phyloP scores from a whole-genome alignment of 1,140 invertebrate species.

The Papilio dardanus region DNA sequence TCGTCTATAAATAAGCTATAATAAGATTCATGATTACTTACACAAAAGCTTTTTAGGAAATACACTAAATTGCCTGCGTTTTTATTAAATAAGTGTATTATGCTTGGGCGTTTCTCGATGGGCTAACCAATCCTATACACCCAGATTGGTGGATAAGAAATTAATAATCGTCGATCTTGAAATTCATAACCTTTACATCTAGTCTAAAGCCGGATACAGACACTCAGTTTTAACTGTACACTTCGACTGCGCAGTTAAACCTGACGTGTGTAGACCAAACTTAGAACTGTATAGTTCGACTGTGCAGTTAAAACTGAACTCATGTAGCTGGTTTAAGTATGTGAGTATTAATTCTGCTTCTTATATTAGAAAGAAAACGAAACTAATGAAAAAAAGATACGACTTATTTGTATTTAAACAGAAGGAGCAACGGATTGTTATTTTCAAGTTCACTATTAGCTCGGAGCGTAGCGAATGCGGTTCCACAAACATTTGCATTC shows the following conservation, averaged over 20 bases:
- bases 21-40: background rate
- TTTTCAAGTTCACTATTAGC: conserved; percentile 8
- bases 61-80: background rate
- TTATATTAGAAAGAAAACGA: no score
- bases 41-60: background rate
- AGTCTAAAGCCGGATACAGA: no score
- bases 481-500: conserved; percentile 18
- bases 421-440: background rate
- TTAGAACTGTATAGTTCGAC: no score
- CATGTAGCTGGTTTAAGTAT: no score
- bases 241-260: no score
- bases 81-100: no score
- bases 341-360: background rate
- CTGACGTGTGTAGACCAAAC: no score
- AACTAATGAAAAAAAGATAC: background rate
- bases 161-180: background rate
- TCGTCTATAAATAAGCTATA: background rate
- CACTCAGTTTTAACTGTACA: no score
- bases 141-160: no score
- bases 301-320: no score
- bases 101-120: no score
- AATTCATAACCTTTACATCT: background rate
- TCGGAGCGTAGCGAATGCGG: background rate
- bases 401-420: background rate
- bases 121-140: no score